Base-by-base conservation (phyloP, 2,113 vertebrate genomes). In the Anser cygnoides region DNA sequence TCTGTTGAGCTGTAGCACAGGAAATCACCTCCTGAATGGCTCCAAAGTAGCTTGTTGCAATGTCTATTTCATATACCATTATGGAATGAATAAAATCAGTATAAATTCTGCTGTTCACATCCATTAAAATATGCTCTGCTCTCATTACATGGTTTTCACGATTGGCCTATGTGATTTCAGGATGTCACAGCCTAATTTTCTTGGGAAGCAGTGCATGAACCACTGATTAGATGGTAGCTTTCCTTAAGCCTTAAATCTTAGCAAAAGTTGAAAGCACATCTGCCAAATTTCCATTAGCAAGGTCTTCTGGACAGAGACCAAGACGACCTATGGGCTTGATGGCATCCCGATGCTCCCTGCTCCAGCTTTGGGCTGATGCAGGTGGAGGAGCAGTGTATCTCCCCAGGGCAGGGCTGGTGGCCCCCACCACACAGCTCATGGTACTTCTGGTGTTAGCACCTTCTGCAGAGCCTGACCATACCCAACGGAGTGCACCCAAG, bases 1-100 rank as follows among this genome's bases (percentile, higher is more conserved):
- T 80, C 52, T 73, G 77, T 92, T 88, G 85, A 41, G 35, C 21
- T 61, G 5, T 41, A 49, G 73, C 61, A 49, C 10, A 84, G 87
- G 89, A 80, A 91, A 90, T 63, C 39, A 83, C 86, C 80, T 87
- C 77, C 80, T 84, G 50, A 93, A 59, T 43, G 82, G 91, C 28
- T 44, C 52, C 66, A 41, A 86, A 89, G 57, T 63, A 65, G 14
- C 3, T 22, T 21, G 29, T 61, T 61, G 44, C 3, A 0, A 26
- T 87, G 67, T 70, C 39, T 26, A 26, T 82, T 91, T 92, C 54
- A 66, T 62, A 82, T 3, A 6, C 7, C 1, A 0, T 12, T 86
- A 75, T 62, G 4, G 9, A 90, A 80, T 43, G 15, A 92, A 49
- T 81, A 96, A 73, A 89, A 92, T 65, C 52, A 87, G 61, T 28